phyloP scores from a whole-genome alignment of 2,888 invertebrate genomes.

The Patella depressa region DNA sequence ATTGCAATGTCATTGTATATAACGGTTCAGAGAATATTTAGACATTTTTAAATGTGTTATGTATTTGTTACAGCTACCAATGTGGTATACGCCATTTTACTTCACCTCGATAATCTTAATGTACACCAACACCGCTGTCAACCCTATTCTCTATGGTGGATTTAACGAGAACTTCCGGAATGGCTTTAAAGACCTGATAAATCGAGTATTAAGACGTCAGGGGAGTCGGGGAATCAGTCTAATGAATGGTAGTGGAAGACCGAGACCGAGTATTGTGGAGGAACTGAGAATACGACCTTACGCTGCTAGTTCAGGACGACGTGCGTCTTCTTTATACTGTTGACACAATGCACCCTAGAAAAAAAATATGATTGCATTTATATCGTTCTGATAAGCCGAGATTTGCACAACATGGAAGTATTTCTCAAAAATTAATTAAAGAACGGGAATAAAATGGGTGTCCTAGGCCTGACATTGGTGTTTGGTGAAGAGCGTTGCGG shows the following conservation, averaged over 20 bases:
- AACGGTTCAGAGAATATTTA: no score
- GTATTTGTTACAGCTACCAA: conserved; percentile 50
- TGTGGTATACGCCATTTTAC: conserved; percentile 55
- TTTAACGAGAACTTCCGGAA: conserved; percentile 59
- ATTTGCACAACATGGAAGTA: no score
- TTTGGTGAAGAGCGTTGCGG: no score
- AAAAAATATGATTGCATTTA: neutral
- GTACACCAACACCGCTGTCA: conserved; percentile 60
- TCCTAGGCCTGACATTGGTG: no score
- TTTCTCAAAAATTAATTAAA: no score
- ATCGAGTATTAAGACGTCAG: conserved; percentile 27
- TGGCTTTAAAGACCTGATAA: conserved; percentile 52
- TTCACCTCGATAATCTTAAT: conserved; percentile 58
- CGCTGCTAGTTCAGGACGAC: neutral
- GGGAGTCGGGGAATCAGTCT: neutral
- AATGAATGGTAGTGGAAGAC: neutral
- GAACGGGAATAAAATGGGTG: no score
- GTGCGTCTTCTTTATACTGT: neutral
- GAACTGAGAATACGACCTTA: neutral
- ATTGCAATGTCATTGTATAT: no score
- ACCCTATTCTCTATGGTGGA: conserved; percentile 61
- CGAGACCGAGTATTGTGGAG: neutral
- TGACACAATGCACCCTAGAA: conserved; percentile 12
- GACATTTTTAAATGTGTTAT: no score
- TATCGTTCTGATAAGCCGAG: no score